Conservation (phyloP, 1,140 invertebrate species). For the Leguminivora glycinivorella region DNA sequence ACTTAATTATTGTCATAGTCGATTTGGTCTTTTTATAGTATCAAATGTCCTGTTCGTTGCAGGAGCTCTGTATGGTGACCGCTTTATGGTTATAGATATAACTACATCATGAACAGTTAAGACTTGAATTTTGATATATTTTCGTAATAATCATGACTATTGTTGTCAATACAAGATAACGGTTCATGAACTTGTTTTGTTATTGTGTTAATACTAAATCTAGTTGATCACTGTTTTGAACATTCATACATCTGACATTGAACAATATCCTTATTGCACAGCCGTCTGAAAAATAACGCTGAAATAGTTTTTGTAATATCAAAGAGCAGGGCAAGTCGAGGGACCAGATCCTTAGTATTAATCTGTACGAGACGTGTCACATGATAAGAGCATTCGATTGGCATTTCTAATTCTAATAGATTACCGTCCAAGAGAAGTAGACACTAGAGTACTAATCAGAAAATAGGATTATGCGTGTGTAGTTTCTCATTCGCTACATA, state of each 20-base stretch:
- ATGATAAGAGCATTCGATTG: background rate
- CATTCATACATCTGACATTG: slow-evolving; percentile 77
- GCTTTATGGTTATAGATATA: slow-evolving; percentile 46
- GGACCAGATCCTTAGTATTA: background rate
- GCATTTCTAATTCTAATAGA: slow-evolving; percentile 1
- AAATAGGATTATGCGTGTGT: slow-evolving; percentile 62
- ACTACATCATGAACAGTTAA: slow-evolving; percentile 72
- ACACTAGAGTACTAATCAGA: background rate
- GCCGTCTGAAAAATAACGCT: slow-evolving; percentile 74
- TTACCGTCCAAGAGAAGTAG: slow-evolving; percentile 9
- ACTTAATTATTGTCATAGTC: slow-evolving; percentile 19
- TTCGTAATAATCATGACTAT: slow-evolving; percentile 9
- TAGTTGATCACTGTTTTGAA: slow-evolving; percentile 68
- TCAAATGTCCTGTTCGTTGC: slow-evolving; percentile 36
- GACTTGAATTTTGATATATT: slow-evolving; percentile 29
- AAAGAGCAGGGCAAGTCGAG: slow-evolving; percentile 58
- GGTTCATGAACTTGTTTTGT: slow-evolving; percentile 65
- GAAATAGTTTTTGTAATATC: slow-evolving; percentile 76
- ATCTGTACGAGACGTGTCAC: slow-evolving; percentile 2
- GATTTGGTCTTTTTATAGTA: slow-evolving; percentile 19
- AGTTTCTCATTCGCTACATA: slow-evolving; percentile 65
- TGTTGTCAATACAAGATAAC: slow-evolving; percentile 43
- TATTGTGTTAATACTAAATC: slow-evolving; percentile 75
- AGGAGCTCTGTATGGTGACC: slow-evolving; percentile 44
- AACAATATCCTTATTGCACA: slow-evolving; percentile 74